Conservation (phyloP, 2,797 vertebrate species). For the Leptoclinus maculatus region DNA sequence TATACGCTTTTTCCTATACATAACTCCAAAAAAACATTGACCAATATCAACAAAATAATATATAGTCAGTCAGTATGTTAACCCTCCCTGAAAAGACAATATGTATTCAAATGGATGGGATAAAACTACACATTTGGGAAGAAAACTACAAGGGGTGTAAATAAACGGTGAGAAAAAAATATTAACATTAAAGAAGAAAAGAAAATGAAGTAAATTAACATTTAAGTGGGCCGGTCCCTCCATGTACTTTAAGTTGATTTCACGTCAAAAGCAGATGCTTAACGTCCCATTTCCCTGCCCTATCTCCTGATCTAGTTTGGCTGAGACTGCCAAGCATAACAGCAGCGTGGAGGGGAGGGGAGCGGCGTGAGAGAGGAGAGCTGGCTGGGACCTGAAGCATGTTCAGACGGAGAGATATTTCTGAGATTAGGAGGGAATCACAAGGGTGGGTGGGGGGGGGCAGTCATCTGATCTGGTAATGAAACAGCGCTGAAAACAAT, state of each 20-base stretch:
- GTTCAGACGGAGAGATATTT: constrained; percentile 78
- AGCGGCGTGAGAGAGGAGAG: constrained; percentile 37
- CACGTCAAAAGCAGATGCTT: constrained; percentile 60
- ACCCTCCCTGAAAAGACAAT: not conserved
- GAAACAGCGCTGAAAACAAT: constrained; percentile 58
- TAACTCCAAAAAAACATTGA: not conserved
- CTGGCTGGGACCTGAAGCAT: constrained; percentile 69
- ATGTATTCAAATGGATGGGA: not conserved
- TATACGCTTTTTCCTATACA: constrained; percentile 3
- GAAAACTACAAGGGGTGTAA: not conserved
- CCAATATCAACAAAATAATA: not conserved
- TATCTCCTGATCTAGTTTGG: constrained; percentile 75
- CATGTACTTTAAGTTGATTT: constrained; percentile 35
- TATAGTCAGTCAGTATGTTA: not conserved
- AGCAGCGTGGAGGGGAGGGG: constrained; percentile 45
- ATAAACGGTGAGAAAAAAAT: not conserved
- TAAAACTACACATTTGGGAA: not conserved
- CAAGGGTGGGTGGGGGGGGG: constrained; percentile 26
- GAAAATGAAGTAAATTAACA: not conserved
- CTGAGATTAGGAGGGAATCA: constrained; percentile 75
- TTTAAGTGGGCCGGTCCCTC: not conserved
- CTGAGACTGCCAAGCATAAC: constrained; percentile 76
- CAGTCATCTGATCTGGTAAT: constrained; percentile 72
- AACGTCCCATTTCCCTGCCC: constrained; percentile 58
- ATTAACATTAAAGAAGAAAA: not conserved